These are phyloP conservation scores for Ataeniobius toweri DNA, from an alignment of 2,797 vertebrate genomes.

Conservation along the genomic window DNA sequence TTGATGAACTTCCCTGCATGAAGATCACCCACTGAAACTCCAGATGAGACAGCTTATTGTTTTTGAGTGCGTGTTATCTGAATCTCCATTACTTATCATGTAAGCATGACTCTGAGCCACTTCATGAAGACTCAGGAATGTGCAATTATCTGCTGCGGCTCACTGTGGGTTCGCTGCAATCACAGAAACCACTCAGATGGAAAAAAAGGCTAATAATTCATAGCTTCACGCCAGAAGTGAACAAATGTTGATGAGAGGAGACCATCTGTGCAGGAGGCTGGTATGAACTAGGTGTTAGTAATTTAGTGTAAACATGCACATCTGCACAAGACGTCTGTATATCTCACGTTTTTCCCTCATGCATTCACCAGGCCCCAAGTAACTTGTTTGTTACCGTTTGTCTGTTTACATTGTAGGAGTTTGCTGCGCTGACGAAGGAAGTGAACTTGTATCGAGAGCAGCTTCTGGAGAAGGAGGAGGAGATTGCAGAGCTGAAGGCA, in stretches of 20 bases:
- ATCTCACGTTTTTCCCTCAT: not conserved
- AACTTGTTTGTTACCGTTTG: constrained; percentile 2
- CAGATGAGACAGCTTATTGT: not conserved
- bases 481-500: constrained; percentile 94
- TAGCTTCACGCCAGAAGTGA: not conserved
- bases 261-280: too few relatives aligned
- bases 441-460: constrained; percentile 94
- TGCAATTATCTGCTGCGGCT: not conserved
- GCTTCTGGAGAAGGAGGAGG: constrained; percentile 94
- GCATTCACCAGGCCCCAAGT: not conserved
- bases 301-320: not conserved
- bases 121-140: not conserved
- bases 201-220: not conserved
- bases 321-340: not conserved
- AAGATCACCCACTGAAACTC: not conserved
- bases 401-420: constrained; percentile 82
- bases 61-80: not conserved
- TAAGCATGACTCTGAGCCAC: constrained; percentile 2
- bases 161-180: not conserved
- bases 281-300: not conserved
- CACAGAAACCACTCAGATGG: not conserved
- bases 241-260: not conserved
- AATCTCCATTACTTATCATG: not conserved
- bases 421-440: constrained; percentile 95
- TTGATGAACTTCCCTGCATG: too few relatives aligned